phyloP scores from a whole-genome alignment of 2,113 vertebrate genomes.

The Acanthochromis polyacanthus region DNA sequence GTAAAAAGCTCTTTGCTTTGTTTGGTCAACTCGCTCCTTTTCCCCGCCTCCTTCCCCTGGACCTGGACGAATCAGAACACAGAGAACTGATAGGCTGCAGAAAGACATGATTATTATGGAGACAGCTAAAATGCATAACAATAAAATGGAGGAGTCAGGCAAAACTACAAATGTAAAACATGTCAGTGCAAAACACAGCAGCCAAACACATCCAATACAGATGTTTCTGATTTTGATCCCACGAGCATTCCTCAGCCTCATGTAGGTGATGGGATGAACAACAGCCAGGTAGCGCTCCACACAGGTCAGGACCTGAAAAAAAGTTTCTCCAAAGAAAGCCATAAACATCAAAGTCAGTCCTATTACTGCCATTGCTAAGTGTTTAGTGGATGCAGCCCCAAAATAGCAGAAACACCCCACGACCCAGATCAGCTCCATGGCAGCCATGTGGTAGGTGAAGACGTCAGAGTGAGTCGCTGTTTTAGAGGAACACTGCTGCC shows the following conservation, averaged over 20 bases:
- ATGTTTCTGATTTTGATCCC: not conserved
- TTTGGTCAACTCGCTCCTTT: not conserved
- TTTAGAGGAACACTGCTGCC: not conserved
- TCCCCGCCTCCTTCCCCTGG: slow-evolving; percentile 21
- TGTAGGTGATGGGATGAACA: no score
- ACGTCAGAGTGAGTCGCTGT: not conserved
- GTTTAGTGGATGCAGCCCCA: rapidly evolving
- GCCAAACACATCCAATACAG: slow-evolving; percentile 25
- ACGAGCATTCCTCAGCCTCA: no score
- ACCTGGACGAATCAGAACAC: slow-evolving; percentile 22
- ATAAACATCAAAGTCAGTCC: rapidly evolving
- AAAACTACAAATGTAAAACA: not conserved
- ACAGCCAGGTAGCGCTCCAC: no score
- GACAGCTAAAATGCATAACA: rapidly evolving
- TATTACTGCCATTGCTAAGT: rapidly evolving
- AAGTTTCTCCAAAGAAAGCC: rapidly evolving
- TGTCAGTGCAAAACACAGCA: not conserved
- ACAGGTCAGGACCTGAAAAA: slow-evolving; percentile 1
- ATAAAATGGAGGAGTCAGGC: rapidly evolving
- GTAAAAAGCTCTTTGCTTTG: slow-evolving; percentile 44
- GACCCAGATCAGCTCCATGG: not conserved
- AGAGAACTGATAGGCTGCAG: slow-evolving; percentile 39
- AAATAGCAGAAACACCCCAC: not conserved
- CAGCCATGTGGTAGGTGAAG: slow-evolving; percentile 30
- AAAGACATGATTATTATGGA: not conserved